Percentiles rank a stretch among this genome's conserved stretches.
These are phyloP conservation scores for Forbesichthys papilliferus DNA, from an alignment of 2,113 vertebrate species.

Conservation along the genomic window DNA sequence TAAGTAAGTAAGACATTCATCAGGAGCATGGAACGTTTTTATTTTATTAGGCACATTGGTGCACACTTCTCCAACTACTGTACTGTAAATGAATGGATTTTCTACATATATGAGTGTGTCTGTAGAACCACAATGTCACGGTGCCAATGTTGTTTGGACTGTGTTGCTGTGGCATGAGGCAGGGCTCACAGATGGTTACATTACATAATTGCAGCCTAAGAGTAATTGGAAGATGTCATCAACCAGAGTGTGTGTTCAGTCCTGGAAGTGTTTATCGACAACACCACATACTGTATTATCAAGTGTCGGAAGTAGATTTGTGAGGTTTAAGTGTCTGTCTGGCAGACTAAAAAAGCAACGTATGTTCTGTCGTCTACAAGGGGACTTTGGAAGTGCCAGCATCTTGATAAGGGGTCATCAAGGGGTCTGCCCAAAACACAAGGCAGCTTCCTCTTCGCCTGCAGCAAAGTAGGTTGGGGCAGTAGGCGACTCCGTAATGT, in stretches of 20 bases:
- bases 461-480: too few relatives aligned
- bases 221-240: slow-evolving; percentile 66
- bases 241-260: slow-evolving; percentile 57
- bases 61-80: too few relatives aligned
- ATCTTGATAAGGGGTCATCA: slow-evolving; percentile 24
- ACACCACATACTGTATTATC: slow-evolving; percentile 5
- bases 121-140: slow-evolving; percentile 19
- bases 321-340: not conserved
- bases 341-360: too few relatives aligned
- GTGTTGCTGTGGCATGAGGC: slow-evolving; percentile 45
- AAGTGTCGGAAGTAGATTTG: slow-evolving; percentile 8
- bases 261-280: slow-evolving; percentile 42
- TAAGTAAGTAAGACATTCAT: too few relatives aligned
- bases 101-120: too few relatives aligned
- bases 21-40: too few relatives aligned
- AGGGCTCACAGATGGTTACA: slow-evolving; percentile 64
- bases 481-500: too few relatives aligned
- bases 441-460: too few relatives aligned
- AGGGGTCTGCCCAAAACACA: not conserved
- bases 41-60: too few relatives aligned
- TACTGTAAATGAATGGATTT: too few relatives aligned
- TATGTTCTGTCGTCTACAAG: too few relatives aligned
- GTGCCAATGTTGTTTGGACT: slow-evolving; percentile 32
- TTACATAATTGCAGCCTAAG: slow-evolving; percentile 72
- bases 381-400: slow-evolving; percentile 17